Conservation (phyloP, 1,140 invertebrate genomes). For the Mycetomoellerius zeteki region DNA sequence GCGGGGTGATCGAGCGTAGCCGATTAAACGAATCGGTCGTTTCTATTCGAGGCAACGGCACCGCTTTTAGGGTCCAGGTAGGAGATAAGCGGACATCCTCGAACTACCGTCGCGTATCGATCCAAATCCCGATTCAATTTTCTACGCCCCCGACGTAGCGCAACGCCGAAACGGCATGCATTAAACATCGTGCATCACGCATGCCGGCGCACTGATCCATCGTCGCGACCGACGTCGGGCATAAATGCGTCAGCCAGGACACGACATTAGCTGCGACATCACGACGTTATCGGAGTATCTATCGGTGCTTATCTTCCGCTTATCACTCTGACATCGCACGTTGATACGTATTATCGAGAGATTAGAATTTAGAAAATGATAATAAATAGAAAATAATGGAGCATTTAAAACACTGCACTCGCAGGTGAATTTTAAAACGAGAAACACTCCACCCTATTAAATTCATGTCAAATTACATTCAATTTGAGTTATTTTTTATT, state of each 20-base stretch:
- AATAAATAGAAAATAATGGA: constrained; percentile 4
- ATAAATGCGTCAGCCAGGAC: constrained; percentile 54
- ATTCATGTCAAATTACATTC: too few species aligned
- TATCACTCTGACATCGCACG: neutral
- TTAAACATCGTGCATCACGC: constrained; percentile 73
- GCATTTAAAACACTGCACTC: neutral
- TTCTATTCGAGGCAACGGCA: constrained; percentile 67
- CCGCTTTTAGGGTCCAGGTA: constrained; percentile 54
- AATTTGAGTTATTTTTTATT: too few species aligned
- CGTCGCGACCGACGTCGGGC: constrained; percentile 45
- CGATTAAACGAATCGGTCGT: constrained; percentile 70
- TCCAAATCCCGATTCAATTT: constrained; percentile 77
- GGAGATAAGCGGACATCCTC: constrained; percentile 70
- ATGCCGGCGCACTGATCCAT: constrained; percentile 65
- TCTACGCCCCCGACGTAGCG: constrained; percentile 66
- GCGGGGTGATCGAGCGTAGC: neutral
- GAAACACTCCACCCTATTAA: neutral
- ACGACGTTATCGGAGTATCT: constrained; percentile 1
- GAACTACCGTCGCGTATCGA: constrained; percentile 71
- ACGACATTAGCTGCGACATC: constrained; percentile 29
- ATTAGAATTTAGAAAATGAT: neutral
- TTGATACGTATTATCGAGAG: neutral
- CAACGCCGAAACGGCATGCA: constrained; percentile 70
- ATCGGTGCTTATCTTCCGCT: neutral
- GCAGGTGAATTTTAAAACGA: neutral